phyloP scores from a whole-genome alignment of 2,113 vertebrate species.

The Suricata suricatta region DNA sequence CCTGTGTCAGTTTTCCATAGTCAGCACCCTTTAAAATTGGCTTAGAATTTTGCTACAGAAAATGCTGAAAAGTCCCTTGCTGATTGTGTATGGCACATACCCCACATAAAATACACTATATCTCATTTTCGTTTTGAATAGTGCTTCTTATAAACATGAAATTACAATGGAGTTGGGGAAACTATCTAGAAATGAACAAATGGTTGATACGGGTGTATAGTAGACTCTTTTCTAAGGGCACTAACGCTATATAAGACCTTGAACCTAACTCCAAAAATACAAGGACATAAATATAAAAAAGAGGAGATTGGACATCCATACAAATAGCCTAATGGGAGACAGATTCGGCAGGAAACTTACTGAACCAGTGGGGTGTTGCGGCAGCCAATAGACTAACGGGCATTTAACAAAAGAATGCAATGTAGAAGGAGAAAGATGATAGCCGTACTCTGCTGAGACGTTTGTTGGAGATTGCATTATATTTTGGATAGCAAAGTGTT shows the following conservation, averaged over 20 bases:
- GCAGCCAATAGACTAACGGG: background rate
- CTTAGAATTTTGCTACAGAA: constrained; percentile 68
- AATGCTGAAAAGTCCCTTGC: constrained; percentile 69
- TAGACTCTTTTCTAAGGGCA: background rate
- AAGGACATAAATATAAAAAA: background rate
- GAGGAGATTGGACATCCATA: background rate
- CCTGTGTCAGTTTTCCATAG: constrained; percentile 63
- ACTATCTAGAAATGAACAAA: constrained; percentile 31
- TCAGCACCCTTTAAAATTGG: constrained; percentile 74
- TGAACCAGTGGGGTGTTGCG: background rate
- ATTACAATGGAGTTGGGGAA: constrained; percentile 55
- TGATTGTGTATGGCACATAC: constrained; percentile 43
- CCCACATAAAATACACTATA: constrained; percentile 28
- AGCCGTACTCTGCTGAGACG: background rate
- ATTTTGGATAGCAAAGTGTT: background rate
- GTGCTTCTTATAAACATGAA: constrained; percentile 54
- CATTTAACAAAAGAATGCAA: constrained; percentile 4
- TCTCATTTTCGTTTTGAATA: constrained; percentile 61
- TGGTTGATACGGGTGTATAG: background rate
- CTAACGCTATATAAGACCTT: background rate
- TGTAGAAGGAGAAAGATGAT: background rate
- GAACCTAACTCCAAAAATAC: constrained; percentile 9
- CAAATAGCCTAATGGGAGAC: background rate
- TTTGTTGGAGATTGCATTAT: constrained; percentile 2
- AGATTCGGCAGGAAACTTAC: constrained; percentile 26